These are phyloP conservation scores for Metacarcinus magister DNA, from an alignment of 2,888 invertebrate species.

Conservation along the genomic window DNA sequence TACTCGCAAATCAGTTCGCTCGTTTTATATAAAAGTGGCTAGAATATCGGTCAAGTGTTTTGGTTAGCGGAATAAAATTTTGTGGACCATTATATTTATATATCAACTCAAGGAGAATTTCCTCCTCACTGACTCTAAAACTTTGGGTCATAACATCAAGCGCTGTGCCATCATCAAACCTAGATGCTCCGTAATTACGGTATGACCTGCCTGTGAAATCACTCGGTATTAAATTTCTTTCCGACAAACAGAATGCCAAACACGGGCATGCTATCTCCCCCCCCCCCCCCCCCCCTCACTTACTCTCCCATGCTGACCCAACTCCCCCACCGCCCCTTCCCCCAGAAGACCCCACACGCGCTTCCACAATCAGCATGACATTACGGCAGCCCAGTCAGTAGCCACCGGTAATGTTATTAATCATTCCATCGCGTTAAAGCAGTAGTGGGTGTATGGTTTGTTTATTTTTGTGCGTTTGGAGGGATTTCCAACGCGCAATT, in stretches of 20 bases:
- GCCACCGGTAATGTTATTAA: constrained; percentile 36
- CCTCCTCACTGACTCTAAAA: neutral
- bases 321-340: neutral
- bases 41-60: neutral
- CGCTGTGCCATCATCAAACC: neutral
- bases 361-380: constrained; percentile 12
- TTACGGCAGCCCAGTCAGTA: neutral
- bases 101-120: neutral
- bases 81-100: neutral
- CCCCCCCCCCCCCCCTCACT: neutral
- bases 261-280: neutral
- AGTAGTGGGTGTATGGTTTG: neutral
- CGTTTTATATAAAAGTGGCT: constrained; percentile 6
- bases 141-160: constrained; percentile 7
- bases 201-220: constrained; percentile 35
- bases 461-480: neutral
- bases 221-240: constrained; percentile 45
- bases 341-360: neutral
- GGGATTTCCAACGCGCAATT: constrained; percentile 21
- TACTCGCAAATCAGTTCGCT: neutral
- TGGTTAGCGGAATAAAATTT: neutral
- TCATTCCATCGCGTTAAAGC: constrained; percentile 7
- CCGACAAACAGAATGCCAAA: neutral
- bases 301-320: neutral
- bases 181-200: neutral